phyloP scores from a whole-genome alignment of 2,888 invertebrate genomes.

The Andrena bucephala region DNA sequence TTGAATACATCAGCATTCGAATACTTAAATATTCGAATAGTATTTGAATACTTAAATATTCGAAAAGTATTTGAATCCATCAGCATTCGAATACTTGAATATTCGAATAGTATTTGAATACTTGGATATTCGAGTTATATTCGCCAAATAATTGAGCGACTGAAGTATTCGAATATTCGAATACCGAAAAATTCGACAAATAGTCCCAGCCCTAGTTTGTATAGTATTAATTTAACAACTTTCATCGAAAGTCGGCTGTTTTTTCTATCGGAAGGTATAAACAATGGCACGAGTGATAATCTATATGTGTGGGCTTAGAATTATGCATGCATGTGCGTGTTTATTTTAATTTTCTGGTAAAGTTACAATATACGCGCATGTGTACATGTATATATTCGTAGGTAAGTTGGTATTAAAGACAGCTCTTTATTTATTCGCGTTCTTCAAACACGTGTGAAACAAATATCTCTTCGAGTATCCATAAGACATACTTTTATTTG shows the following conservation, averaged over 20 bases:
- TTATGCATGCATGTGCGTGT: constrained; percentile 15
- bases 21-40: no score
- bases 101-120: no score
- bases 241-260: constrained; percentile 39
- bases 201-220: background rate
- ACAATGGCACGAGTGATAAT: constrained; percentile 28
- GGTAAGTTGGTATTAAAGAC: constrained; percentile 5
- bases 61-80: no score
- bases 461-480: constrained; percentile 1
- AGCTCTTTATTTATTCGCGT: constrained; percentile 23
- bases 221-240: constrained; percentile 21
- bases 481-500: background rate
- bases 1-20: no score
- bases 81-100: no score
- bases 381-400: constrained; percentile 7
- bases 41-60: no score
- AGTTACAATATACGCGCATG: constrained; percentile 10
- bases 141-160: no score
- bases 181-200: no score
- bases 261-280: constrained; percentile 23
- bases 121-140: no score
- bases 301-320: constrained; percentile 25
- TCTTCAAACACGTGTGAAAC: background rate
- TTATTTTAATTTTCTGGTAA: constrained; percentile 41
- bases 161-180: no score